Conservation (phyloP, 2,113 vertebrate species). For the Passer domesticus region DNA sequence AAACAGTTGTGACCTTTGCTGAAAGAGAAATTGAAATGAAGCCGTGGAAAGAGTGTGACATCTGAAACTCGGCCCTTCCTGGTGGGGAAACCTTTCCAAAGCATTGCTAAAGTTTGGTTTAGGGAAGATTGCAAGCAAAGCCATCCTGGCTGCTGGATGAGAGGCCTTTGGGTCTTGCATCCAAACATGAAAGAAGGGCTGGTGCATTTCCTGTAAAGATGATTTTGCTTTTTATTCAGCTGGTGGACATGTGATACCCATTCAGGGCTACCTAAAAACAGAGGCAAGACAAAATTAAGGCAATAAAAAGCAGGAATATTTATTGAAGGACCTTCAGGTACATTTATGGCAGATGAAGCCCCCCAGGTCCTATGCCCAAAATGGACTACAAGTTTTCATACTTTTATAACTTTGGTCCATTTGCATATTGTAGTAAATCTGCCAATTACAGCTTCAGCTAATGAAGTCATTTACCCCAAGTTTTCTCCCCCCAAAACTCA, state of each 20-base stretch:
- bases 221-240: not conserved
- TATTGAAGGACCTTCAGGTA: not conserved
- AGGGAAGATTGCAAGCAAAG: not conserved
- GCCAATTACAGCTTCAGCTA: not conserved
- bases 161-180: not conserved
- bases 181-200: not conserved
- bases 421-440: not conserved
- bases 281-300: not conserved
- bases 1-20: slow-evolving; percentile 19
- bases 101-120: not conserved
- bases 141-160: not conserved
- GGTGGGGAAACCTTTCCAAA: not conserved
- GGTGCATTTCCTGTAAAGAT: not conserved
- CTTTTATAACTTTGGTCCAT: not conserved
- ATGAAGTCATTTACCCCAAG: not conserved
- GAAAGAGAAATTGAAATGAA: not conserved
- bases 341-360: rapidly evolving
- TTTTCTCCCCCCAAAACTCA: not conserved
- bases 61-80: not conserved
- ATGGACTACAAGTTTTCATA: not conserved
- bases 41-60: not conserved
- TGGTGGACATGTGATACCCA: not conserved
- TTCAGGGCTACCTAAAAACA: not conserved
- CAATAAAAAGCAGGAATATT: not conserved
- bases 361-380: not conserved